Conservation (phyloP, 2,113 vertebrate species). For the Cervus canadensis region DNA sequence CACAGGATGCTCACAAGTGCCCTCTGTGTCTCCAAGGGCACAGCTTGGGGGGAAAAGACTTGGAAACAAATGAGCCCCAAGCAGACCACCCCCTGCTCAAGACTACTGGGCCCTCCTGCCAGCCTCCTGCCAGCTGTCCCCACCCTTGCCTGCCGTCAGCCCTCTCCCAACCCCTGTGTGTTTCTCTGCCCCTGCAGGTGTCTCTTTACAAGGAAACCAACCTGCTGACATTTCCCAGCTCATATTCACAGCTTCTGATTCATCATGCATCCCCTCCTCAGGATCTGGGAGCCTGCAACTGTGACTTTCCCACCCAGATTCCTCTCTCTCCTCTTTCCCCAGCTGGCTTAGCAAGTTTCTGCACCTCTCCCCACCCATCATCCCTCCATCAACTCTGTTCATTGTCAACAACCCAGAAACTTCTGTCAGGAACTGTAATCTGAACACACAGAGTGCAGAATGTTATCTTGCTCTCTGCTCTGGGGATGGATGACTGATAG, state of each 20-base stretch:
- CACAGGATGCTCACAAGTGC: slow-evolving; percentile 48
- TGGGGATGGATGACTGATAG: neutral
- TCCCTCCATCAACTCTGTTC: neutral
- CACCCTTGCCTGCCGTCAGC: accelerated
- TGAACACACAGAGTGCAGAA: neutral
- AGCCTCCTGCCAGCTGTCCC: neutral
- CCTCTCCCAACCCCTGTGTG: neutral
- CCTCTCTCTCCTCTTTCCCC: no score
- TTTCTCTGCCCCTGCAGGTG: neutral
- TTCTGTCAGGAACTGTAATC: neutral
- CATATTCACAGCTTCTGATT: neutral
- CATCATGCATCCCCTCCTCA: accelerated
- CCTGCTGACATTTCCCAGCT: neutral
- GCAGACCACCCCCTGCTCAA: slow-evolving; percentile 29
- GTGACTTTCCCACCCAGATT: accelerated
- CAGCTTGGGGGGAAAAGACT: neutral
- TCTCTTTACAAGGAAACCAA: neutral
- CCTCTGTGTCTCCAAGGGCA: slow-evolving; percentile 12
- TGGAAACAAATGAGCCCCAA: neutral
- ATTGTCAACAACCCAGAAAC: neutral
- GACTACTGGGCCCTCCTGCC: no score
- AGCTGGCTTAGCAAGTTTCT: neutral
- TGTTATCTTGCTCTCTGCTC: neutral
- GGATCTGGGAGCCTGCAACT: neutral
- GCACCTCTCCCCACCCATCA: neutral